phyloP scores from a whole-genome alignment of 2,113 vertebrate species.

The Candoia aspera region DNA sequence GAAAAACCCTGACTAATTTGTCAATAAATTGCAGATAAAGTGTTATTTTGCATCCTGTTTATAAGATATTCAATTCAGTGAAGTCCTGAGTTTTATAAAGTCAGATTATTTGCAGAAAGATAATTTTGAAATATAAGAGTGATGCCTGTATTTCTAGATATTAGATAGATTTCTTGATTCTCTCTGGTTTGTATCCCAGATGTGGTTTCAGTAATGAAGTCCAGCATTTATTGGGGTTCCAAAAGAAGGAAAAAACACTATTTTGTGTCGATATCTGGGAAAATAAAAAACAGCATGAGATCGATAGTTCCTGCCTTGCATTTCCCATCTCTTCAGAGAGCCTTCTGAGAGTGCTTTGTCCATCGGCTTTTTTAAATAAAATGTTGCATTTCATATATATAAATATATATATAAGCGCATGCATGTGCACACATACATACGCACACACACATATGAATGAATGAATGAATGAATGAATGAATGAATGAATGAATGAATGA shows the following conservation, averaged over 20 bases:
- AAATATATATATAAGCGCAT: too few relatives aligned
- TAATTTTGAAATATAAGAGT: background rate
- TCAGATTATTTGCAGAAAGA: background rate
- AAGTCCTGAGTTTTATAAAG: conserved; percentile 10
- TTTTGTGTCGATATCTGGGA: background rate
- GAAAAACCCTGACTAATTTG: conserved; percentile 19
- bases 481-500: too few relatives aligned
- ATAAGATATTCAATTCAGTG: background rate
- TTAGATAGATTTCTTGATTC: background rate
- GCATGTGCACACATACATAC: too few relatives aligned
- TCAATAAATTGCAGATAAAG: background rate
- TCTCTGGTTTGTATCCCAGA: background rate
- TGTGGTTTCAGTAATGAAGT: background rate
- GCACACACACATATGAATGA: too few relatives aligned
- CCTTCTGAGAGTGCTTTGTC: background rate
- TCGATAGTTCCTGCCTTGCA: background rate
- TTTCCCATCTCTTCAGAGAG: background rate
- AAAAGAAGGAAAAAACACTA: background rate
- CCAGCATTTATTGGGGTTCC: background rate
- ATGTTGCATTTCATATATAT: background rate
- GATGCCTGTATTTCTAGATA: background rate
- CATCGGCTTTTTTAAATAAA: background rate
- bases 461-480: too few relatives aligned
- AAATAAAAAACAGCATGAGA: background rate
- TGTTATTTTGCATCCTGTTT: conserved; percentile 1